Evolutionary conservation across 2,888 invertebrate species (phyloP).

Genomic region (Therioaphis trifolii): DNA sequence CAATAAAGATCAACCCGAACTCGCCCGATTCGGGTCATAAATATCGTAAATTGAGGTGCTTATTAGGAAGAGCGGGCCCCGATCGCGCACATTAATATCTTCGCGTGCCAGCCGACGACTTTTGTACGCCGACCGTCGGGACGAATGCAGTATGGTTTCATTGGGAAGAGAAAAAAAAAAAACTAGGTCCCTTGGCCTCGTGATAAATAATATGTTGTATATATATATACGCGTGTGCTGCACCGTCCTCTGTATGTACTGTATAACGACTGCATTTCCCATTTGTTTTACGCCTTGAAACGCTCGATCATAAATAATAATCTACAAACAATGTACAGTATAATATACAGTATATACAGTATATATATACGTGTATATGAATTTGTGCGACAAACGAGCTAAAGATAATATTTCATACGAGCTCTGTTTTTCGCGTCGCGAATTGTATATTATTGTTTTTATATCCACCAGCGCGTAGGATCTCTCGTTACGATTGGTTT

Average conservation of each 20-base stretch:
- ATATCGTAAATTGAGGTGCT: slow-evolving; percentile 57
- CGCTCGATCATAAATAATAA: slow-evolving; percentile 26
- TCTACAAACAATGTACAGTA: background rate
- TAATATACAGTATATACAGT: background rate
- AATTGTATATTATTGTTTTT: background rate
- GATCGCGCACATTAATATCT: background rate
- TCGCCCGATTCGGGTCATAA: slow-evolving; percentile 28
- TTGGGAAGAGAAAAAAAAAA: background rate
- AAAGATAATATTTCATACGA: background rate
- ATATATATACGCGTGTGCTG: background rate
- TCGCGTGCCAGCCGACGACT: background rate
- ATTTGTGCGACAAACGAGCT: background rate
- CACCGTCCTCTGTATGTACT: too few relatives aligned
- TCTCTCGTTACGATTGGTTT: background rate
- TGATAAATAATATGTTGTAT: background rate
- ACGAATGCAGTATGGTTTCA: background rate
- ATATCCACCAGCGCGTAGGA: too few relatives aligned
- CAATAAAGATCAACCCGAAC: slow-evolving; percentile 53
- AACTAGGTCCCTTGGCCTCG: background rate
- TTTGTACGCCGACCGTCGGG: background rate
- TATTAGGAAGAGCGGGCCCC: slow-evolving; percentile 25
- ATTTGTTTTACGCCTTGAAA: background rate
- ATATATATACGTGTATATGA: too few relatives aligned
- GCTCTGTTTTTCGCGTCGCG: background rate
- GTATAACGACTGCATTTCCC: background rate